phyloP scores from a whole-genome alignment of 2,888 invertebrate genomes.

The Caenorhabditis sp. region DNA sequence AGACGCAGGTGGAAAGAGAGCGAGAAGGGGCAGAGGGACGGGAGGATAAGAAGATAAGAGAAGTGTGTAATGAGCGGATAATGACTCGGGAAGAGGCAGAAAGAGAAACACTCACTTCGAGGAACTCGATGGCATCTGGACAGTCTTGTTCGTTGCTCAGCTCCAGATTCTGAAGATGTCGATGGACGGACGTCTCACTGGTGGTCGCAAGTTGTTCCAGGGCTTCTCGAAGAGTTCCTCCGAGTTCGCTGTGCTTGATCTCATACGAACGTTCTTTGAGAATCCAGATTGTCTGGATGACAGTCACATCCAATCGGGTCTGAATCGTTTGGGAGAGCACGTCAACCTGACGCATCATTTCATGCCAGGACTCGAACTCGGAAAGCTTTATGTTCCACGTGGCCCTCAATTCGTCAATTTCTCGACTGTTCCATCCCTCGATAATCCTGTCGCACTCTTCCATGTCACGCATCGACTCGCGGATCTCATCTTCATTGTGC shows the following conservation, averaged over 20 bases:
- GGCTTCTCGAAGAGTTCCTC: slow-evolving; percentile 51
- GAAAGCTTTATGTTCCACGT: slow-evolving; percentile 63
- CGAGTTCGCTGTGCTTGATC: slow-evolving; percentile 60
- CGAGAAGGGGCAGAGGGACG: slow-evolving; percentile 19
- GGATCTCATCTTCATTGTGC: slow-evolving; percentile 72
- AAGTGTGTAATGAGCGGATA: slow-evolving; percentile 54
- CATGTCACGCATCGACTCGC: slow-evolving; percentile 74
- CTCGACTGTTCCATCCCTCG: slow-evolving; percentile 65
- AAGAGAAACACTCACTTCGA: slow-evolving; percentile 72
- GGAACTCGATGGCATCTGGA: slow-evolving; percentile 69
- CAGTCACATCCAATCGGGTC: slow-evolving; percentile 50
- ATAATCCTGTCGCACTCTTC: slow-evolving; percentile 72
- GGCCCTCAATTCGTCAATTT: slow-evolving; percentile 62
- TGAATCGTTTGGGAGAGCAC: slow-evolving; percentile 38
- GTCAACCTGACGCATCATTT: slow-evolving; percentile 61
- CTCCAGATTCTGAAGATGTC: slow-evolving; percentile 71
- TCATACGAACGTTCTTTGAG: slow-evolving; percentile 49
- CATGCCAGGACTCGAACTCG: slow-evolving; percentile 69
- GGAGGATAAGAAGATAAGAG: slow-evolving; percentile 28
- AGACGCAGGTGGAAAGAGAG: slow-evolving; percentile 35
- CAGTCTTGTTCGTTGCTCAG: slow-evolving; percentile 76
- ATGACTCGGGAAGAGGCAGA: too few species aligned
- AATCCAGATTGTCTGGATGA: slow-evolving; percentile 40
- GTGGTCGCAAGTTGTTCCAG: slow-evolving; percentile 57
- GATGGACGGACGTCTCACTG: slow-evolving; percentile 54